Base-by-base conservation (phyloP, 2,113 vertebrate species). In the Rhinopomastus cyanomelas region DNA sequence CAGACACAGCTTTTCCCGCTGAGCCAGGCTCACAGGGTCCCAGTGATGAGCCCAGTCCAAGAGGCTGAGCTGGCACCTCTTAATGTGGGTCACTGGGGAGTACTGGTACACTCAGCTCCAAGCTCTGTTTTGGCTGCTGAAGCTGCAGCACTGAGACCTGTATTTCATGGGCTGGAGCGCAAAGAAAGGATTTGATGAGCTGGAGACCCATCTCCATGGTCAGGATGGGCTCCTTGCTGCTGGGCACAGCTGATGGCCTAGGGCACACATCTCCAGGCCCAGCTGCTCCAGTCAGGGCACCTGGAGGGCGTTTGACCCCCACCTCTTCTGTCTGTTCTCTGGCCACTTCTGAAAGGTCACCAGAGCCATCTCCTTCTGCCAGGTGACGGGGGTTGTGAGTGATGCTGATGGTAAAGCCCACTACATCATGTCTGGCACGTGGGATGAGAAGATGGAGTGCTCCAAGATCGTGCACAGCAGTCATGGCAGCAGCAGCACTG, bases 361-460 rank as follows among this genome's bases (percentile, higher is more conserved):
- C 51, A 61, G 60, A 46, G 48, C 55, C 4, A 1, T 52, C 29
- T 95, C 26, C 36, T 42, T n/a, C 44, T 61, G 83, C 11, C 96
- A 99, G 99, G 99, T 99, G 89, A 98, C 98, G 0, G 99, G 99
- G 3, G 98, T 99, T 92, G 99, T 99, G 93, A 96, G 97, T 0
- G 98, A 99, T 3, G 95, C 96, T 0, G 96, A 97, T 0, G 97
- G 98, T 21, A 98, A 98, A 95, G 99, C 98, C 20, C 98, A 99
- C 92, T 99, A 99, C 1, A 98, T 99, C 93, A 98, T 99, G 92
- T 99, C 99, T 0, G 99, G 99, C 81, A 99, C 99, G 0, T 99
- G 99, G 99, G 99, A 99, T 4, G 98, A 99, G 59, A 99, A 98
- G 97, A 99, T 99, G 93, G 99, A 99, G 87, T 99, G 98, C 52